Evolutionary conservation across 2,888 invertebrate genomes (phyloP).

Genomic region (Oscheius sp.): DNA sequence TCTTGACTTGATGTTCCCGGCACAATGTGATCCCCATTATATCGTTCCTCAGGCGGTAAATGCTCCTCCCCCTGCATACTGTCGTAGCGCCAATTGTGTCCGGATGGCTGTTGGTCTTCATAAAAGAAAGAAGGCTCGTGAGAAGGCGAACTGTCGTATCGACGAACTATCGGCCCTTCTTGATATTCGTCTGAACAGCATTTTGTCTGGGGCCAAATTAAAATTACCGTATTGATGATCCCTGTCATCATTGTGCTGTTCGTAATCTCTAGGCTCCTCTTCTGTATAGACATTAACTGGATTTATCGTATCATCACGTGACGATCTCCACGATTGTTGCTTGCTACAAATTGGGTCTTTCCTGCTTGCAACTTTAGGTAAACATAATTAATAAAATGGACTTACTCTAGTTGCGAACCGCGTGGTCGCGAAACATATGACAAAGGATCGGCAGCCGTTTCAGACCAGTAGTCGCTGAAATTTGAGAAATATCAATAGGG

Average conservation of each 20-base stretch:
- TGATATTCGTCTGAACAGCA: constrained; percentile 1
- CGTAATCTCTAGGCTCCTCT: constrained; percentile 12
- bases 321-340: constrained; percentile 10
- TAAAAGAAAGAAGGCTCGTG: constrained; percentile 7
- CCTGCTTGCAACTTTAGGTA: not conserved
- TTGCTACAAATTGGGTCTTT: not conserved
- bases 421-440: constrained; percentile 65
- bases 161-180: not conserved
- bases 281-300: constrained; percentile 4
- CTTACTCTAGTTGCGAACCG: constrained; percentile 17
- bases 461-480: constrained; percentile 32
- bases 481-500: not conserved
- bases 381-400: constrained; percentile 5
- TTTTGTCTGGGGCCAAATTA: too few relatives aligned
- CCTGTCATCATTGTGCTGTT: constrained; percentile 14
- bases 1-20: constrained; percentile 29
- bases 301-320: constrained; percentile 1
- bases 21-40: not conserved
- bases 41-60: constrained; percentile 27
- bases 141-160: constrained; percentile 2
- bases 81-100: constrained; percentile 42
- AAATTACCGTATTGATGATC: not conserved
- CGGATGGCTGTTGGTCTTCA: not conserved
- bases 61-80: constrained; percentile 47
- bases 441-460: constrained; percentile 51